Evolutionary conservation across 2,797 vertebrate genomes (phyloP), one percentile per base, ranked within the genome.

Genomic region (Sphenodon punctatus): DNA sequence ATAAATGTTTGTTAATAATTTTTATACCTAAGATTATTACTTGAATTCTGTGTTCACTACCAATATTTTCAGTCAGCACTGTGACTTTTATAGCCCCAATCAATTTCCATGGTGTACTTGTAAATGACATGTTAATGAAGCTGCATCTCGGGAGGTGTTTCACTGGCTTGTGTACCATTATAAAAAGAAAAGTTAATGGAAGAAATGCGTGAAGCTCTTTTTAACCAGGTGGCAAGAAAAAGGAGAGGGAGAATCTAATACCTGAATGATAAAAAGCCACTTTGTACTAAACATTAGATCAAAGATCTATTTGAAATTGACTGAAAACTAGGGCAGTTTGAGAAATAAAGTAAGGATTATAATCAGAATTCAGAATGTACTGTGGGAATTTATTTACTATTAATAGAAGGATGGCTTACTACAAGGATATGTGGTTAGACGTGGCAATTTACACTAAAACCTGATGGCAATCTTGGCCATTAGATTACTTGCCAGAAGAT

Each of bases 41-140:
- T 63, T 30, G 75, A 59, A 58, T 65, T 82, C 65, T 30, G 30
- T 70, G 70, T 82, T 76, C 59, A 56, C 34, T 48, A 30, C 39
- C 65, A 51, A 20, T 64, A 19, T 61, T 39, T 55, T 55, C 36
- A 15, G 41, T 49, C 25, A 68, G 43, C 58, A 70, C 19, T 69
- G 51, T 65, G 49, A 45, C 60, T 59, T 34, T 56, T 42, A 56
- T 59, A 69, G 42, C 36, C 46, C 51, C 58, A 42, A 27, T 51
- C 46, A 74, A 74, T 55, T 45, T 46, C 20, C 70, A 67, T 46
- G 68, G 56, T 67, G 71, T 30, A 48, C 63, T 30, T 30, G 78
- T 60, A 67, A 67, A 60, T 80, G 78, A 73, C 78, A 72, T 80
- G 36, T 60, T 73, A 80, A 80, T 80, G 78, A 73, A 80, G 42